Conservation (phyloP, 1,140 invertebrate genomes). For the Lordiphosa clarofinis region DNA sequence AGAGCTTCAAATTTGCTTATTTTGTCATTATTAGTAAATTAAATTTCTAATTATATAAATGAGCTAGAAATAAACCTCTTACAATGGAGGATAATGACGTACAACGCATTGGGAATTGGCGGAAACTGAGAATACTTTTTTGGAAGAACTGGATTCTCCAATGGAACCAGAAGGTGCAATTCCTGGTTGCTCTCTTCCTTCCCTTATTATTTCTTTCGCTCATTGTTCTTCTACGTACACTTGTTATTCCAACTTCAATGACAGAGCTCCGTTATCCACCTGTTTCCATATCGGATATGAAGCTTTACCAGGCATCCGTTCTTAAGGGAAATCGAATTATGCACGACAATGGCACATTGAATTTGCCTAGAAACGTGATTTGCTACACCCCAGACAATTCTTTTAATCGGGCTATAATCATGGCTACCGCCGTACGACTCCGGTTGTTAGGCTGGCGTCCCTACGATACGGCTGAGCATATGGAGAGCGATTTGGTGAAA, state of each 20-base stretch:
- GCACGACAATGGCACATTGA: conserved; percentile 25
- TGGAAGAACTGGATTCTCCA: conserved; percentile 46
- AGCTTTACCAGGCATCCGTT: not conserved
- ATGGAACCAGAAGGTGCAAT: conserved; percentile 28
- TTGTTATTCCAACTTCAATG: not conserved
- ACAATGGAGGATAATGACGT: not conserved
- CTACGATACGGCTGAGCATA: conserved; percentile 7
- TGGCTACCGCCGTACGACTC: not conserved
- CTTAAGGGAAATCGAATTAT: conserved; percentile 13
- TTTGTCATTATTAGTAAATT: too few species aligned
- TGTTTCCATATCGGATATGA: conserved; percentile 3
- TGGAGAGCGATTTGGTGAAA: conserved; percentile 22
- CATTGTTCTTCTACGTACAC: conserved; percentile 7
- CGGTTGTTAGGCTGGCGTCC: conserved; percentile 16
- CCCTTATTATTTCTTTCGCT: conserved; percentile 18
- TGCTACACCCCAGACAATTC: conserved; percentile 31
- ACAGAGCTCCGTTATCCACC: not conserved
- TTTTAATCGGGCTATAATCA: not conserved
- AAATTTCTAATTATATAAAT: too few species aligned
- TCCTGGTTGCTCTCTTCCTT: not conserved
- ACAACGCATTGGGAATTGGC: conserved; percentile 15
- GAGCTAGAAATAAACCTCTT: too few species aligned
- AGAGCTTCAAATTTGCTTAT: too few species aligned
- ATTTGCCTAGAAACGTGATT: conserved; percentile 19
- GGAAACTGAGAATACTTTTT: conserved; percentile 26